Base-by-base conservation (phyloP, 2,797 vertebrate genomes). In the Clamator glandarius region DNA sequence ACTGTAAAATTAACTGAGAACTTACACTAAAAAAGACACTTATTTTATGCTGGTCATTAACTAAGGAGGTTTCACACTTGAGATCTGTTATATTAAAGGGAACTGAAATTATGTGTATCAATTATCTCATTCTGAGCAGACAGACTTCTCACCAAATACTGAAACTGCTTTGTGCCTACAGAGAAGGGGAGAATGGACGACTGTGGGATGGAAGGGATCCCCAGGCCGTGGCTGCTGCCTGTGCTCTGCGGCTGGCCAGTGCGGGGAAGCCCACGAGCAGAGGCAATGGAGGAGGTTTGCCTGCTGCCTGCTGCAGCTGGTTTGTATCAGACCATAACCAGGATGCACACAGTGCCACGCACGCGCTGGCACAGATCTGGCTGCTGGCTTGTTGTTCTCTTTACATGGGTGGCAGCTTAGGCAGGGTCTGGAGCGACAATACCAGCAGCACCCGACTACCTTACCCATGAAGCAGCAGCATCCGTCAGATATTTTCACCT, bases 21-120 rank as follows among this genome's bases (percentile, higher is more conserved):
- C 93, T 95, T 93, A 87, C 67, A 93, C 93, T 96, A 83, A 95
- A 97, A 96, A 94, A 92, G 61, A 91, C 89, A 92, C 97, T 97
- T 96, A 95, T 97, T 97, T 97, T 96, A 97, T 90, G 94, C 96
- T 81, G 95, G 91, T 97, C 95, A 92, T 97, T 97, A 97, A 97
- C 91, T 92, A 95, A 95, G 96, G 94, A 96, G 83, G 95, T 85
- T 93, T 97, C 92, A 79, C 86, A 87, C 96, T 91, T 91, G 93
- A 93, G 96, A 92, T 93, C 93, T 96, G 96, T 94, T 97, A 91
- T 62, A 95, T 92, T 93, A 96, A 76, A 96, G 90, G 92, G 75
- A 90, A 77, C 78, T 85, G 90, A 88, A 97, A 97, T 89, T 93
- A 95, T 96, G 92, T 55, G 54, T 85, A 96, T 96, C 96, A 94